Conservation (phyloP, 1,140 invertebrate species). For the Mylabris phalerata region DNA sequence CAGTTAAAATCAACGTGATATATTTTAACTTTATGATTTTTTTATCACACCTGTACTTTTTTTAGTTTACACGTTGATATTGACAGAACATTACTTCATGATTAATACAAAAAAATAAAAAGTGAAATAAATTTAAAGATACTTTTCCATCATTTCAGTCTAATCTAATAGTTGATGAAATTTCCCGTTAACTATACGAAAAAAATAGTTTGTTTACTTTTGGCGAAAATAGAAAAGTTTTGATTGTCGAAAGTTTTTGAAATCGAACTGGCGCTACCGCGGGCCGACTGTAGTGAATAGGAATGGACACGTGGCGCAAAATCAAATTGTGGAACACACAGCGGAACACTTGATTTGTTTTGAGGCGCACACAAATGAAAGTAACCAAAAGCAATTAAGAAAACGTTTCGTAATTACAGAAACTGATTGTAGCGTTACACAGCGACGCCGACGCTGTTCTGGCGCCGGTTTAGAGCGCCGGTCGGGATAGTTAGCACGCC, state of each 20-base stretch:
- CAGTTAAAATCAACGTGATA: slow-evolving; percentile 36
- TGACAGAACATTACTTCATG: too few species aligned
- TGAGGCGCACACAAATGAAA: slow-evolving; percentile 11
- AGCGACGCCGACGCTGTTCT: slow-evolving; percentile 40
- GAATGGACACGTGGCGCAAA: not conserved
- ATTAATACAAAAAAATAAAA: too few species aligned
- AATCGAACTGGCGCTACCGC: too few species aligned
- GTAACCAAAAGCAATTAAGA: slow-evolving; percentile 25
- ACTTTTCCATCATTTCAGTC: too few species aligned
- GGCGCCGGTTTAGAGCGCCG: slow-evolving; percentile 36
- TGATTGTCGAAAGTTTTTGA: too few species aligned
- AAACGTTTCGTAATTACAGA: slow-evolving; percentile 30
- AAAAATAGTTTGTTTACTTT: too few species aligned
- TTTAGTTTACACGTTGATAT: slow-evolving; percentile 13
- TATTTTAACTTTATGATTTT: slow-evolving; percentile 34
- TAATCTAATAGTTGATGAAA: too few species aligned
- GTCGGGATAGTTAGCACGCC: slow-evolving; percentile 40
- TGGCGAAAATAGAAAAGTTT: too few species aligned
- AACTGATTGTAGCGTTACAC: slow-evolving; percentile 36
- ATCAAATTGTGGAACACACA: not conserved
- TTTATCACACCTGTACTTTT: slow-evolving; percentile 34
- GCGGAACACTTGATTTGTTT: too few species aligned
- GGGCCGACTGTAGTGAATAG: too few species aligned
- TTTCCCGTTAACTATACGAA: too few species aligned
- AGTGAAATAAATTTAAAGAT: too few species aligned